Evolutionary conservation across 2,113 vertebrate species (phyloP), one percentile per base, ranked within the genome.

Genomic region (Rhynchomys soricoides): DNA sequence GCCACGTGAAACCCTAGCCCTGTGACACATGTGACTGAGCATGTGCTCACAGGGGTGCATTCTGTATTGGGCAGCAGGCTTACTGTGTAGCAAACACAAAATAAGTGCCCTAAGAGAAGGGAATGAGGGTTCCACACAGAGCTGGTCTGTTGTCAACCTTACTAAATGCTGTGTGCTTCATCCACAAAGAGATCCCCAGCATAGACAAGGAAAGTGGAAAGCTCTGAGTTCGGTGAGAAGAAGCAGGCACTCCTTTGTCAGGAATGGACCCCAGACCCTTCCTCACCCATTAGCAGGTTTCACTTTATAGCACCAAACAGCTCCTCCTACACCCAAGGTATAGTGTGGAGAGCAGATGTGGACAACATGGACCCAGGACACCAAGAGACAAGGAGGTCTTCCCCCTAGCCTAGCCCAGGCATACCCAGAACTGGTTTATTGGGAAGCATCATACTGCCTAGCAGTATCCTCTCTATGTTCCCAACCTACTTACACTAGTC

Each of bases 311-410:
- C 19, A 75, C 4, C 40, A 43, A 31, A 10, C 6, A 59, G 48
- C 55, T 59, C 10, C 16, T 71, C 34, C 15, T 5, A 6, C 7
- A 34, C 15, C 66, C 0, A 11, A 1, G 13, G 17, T 40, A 64
- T 43, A 9, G 12, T 2, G 9, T 15, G 21, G 31, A 37, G 52
- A 24, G 6, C 15, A 43, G 1, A 11, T 7, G 0, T 43, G 45
- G 15, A 1, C 3, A 70, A 4, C 52, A 13, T 13, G 50, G 59
- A 48, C 45, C 70, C 22, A 37, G 1, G 57, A 21, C 31, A 8
- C 52, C n/a, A 4, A 21, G 37, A 52, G 34, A 11, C 0, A 3
- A 34, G 81, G 12, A 86, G 22, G 12, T 13, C 19, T 34, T n/a
- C 24, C 48, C 89, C 57, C 40, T 0, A 8, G 50, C 21, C 12